Conservation (phyloP, 2,888 invertebrate genomes). For the Strigamia maritima region DNA sequence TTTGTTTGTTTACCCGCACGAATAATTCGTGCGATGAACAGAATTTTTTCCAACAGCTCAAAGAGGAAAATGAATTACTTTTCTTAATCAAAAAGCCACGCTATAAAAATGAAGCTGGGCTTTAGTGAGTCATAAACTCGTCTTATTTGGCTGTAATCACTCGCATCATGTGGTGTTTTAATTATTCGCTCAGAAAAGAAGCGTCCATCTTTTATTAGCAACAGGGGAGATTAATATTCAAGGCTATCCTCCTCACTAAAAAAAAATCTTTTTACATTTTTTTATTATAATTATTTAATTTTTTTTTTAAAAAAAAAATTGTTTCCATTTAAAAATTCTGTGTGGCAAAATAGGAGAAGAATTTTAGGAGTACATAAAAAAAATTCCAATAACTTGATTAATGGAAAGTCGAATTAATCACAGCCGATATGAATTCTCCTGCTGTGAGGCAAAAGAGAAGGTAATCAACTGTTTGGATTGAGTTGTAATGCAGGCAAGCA, state of each 20-base stretch:
- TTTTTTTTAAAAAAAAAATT: not conserved
- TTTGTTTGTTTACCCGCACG: not conserved
- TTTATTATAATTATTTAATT: not conserved
- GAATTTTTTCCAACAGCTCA: not conserved
- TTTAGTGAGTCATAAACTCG: slow-evolving; percentile 32
- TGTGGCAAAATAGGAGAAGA: no score
- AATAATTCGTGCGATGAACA: not conserved
- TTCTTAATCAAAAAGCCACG: slow-evolving; percentile 34
- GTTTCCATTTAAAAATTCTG: not conserved
- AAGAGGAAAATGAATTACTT: slow-evolving; percentile 30
- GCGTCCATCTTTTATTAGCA: slow-evolving; percentile 30
- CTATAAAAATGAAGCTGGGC: slow-evolving; percentile 28
- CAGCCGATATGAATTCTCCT: slow-evolving; percentile 31
- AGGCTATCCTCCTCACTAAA: not conserved
- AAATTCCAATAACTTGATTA: slow-evolving; percentile 33
- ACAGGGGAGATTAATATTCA: slow-evolving; percentile 31
- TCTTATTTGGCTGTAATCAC: slow-evolving; percentile 26
- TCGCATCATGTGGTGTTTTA: slow-evolving; percentile 32
- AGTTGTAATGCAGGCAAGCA: slow-evolving; percentile 32
- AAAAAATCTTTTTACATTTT: not conserved
- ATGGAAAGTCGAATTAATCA: slow-evolving; percentile 36
- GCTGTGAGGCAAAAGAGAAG: slow-evolving; percentile 32
- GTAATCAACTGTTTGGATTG: slow-evolving; percentile 34
- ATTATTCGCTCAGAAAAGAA: slow-evolving; percentile 31
- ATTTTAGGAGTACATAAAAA: no score